Evolutionary conservation across 2,113 vertebrate species (phyloP), one percentile per base, ranked within the genome.

Genomic region (Psilopsiagon aymara): DNA sequence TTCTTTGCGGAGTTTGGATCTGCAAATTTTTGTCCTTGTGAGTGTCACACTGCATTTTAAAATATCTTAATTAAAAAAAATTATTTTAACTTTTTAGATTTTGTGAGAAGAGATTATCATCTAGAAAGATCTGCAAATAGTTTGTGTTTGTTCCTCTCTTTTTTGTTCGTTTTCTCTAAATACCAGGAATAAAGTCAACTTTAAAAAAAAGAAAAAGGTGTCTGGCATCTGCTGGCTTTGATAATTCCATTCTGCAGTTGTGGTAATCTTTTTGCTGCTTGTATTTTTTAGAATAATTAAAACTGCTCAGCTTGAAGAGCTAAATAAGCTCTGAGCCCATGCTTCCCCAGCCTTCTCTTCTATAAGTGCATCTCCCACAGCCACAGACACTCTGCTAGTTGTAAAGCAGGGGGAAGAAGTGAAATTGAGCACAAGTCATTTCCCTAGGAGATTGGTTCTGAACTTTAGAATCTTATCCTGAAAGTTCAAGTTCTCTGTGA

Each of bases 211-310:
- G 37, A 41, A 70, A 35, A 94, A 97, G 85, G 75, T 95, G 29
- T 33, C 83, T 14, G 12, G n/a, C 70, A 90, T 95, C 90, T 97
- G 69, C 87, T 90, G 84, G 37, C 74, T 95, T 96, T 77, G 37
- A 44, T 86, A 93, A 84, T 93, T 66, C 84, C 63, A 53, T 70
- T 84, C 91, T 92, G 90, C 80, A 87, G 90, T 76, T 86, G 75
- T 86, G 82, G 78, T 88, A 76, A 69, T 95, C 85, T 68, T 95
- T 95, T 96, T 92, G 71, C 86, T 83, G 52, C 75, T 71, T 7
- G 1, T 91, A 96, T 90, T 82, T 97, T 81, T 87, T 94, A 95
- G 57, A 95, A 93, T 57, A 96, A 96, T 97, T 95, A 96, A 97
- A 97, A 92, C 57, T 94, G 47, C 96, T 96, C 93, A 94, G 79